Evolutionary conservation across 2,797 vertebrate species (phyloP), one percentile per base, ranked within the genome.

Genomic region (Pseudomugil tenellus): DNA sequence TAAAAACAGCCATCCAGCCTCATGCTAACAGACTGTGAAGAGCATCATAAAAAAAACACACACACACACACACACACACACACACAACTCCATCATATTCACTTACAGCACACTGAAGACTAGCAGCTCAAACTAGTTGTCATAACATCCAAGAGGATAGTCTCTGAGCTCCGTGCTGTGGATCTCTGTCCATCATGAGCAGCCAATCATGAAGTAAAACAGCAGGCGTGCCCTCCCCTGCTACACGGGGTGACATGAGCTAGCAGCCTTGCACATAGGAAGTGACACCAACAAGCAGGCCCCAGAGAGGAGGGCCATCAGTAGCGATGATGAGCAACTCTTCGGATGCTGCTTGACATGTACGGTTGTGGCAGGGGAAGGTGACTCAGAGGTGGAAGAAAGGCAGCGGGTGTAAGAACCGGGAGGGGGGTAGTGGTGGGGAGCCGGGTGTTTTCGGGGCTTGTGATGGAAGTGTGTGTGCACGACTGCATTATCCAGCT

Each of bases 401-500:
- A 87, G 84, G 86, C 83, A 58, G 61, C 1, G 72, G 64, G 75
- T 58, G 77, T 83, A 16, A 12, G 54, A 32, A 64, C 54, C 23
- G 19, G 28, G 37, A n/a, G 63, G 11, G 37, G 56, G 52, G 41
- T 10, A 8, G 41, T n/a, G 43, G 35, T 29, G 58, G 51, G 61
- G 66, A 32, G 76, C 74, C 26, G 77, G 79, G 75, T 79, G 85
- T 85, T 67, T 23, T 43, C 14, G 79, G 80, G 74, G 67, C 76
- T 72, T 74, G 79, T 60, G 49, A 73, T 60, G 67, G 87, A 90
- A 88, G 81, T 88, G 85, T 77, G 86, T 58, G 86, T 58, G 63
- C 79, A 74, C 68, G 89, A 89, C 92, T 84, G 91, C 92, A 96
- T 97, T 96, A 96, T 95, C 93, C 92, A 94, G 95, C 95, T 96